Evolutionary conservation across 2,888 invertebrate genomes (phyloP).

Genomic region (Xestia c-nigrum): DNA sequence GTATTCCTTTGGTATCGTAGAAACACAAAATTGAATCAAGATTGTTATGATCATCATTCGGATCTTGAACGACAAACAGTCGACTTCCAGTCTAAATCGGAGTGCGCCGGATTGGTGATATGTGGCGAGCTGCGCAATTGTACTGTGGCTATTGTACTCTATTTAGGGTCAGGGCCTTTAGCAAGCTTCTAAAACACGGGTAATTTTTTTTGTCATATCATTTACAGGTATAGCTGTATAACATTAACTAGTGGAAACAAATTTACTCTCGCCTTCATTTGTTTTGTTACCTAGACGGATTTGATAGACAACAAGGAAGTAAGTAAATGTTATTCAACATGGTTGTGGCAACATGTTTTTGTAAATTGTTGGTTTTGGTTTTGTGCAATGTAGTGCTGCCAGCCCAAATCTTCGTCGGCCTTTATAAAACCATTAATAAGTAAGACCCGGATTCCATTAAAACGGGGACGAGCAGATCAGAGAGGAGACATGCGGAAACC

Average conservation of each 20-base stretch:
- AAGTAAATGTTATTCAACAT: not conserved
- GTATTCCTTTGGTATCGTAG: not conserved
- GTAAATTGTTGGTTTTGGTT: not conserved
- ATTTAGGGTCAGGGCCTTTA: not conserved
- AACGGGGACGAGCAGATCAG: no score
- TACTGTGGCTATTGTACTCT: conserved; percentile 13
- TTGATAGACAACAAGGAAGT: not conserved
- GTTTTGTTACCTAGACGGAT: not conserved
- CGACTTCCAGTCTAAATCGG: conserved; percentile 16
- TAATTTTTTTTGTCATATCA: not conserved
- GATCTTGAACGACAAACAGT: conserved; percentile 6
- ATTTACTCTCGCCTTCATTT: not conserved
- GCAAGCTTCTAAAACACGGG: not conserved
- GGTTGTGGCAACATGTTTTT: not conserved
- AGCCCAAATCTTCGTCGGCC: not conserved
- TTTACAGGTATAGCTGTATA: not conserved
- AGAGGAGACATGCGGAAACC: no score
- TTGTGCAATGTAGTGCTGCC: not conserved
- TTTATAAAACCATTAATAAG: not conserved
- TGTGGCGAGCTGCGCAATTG: not conserved
- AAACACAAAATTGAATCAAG: not conserved
- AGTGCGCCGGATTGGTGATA: conserved; percentile 14
- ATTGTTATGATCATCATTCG: not conserved
- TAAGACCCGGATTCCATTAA: no score
- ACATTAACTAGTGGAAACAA: not conserved